Percentiles rank a stretch among this genome's conserved stretches.
Conservation (phyloP, 2,113 vertebrate genomes). For the Takifugu bimaculatus region DNA sequence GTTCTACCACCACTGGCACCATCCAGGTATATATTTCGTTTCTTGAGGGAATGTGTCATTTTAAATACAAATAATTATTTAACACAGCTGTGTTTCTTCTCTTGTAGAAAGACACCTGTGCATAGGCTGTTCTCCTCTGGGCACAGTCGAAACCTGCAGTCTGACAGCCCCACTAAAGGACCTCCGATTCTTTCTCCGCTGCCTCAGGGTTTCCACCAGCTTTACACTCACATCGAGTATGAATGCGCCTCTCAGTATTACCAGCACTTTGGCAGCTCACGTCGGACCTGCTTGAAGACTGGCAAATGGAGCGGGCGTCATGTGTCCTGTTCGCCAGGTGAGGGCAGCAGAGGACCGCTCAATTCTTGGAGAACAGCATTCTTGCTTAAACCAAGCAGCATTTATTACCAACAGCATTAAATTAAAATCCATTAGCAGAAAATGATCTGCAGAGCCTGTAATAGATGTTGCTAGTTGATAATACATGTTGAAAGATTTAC, state of each 20-base stretch:
- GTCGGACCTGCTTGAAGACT: slow-evolving; percentile 91
- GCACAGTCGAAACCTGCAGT: slow-evolving; percentile 68
- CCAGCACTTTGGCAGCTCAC: slow-evolving; percentile 87
- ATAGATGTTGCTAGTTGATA: too few species aligned
- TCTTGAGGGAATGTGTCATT: too few species aligned
- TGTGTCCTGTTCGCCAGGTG: slow-evolving; percentile 92
- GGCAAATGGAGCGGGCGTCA: slow-evolving; percentile 97
- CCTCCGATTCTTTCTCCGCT: slow-evolving; percentile 77
- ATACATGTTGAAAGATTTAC: too few species aligned
- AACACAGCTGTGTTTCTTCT: neutral
- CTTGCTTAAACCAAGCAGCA: neutral
- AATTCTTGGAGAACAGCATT: neutral
- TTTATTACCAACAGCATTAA: neutral
- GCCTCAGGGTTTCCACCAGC: slow-evolving; percentile 84
- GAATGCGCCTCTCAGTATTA: slow-evolving; percentile 90
- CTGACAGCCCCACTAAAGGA: slow-evolving; percentile 77
- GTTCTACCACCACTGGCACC: slow-evolving; percentile 83
- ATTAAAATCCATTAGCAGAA: neutral
- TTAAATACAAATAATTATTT: neutral
- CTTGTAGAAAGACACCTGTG: slow-evolving; percentile 86
- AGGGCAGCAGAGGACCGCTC: slow-evolving; percentile 65
- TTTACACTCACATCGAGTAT: slow-evolving; percentile 92
- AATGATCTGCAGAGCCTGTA: too few species aligned
- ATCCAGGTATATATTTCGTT: slow-evolving; percentile 75
- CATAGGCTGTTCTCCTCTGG: slow-evolving; percentile 86